Evolutionary conservation across 1,140 invertebrate genomes (phyloP).

Genomic region (Paralvinella palmiformis): DNA sequence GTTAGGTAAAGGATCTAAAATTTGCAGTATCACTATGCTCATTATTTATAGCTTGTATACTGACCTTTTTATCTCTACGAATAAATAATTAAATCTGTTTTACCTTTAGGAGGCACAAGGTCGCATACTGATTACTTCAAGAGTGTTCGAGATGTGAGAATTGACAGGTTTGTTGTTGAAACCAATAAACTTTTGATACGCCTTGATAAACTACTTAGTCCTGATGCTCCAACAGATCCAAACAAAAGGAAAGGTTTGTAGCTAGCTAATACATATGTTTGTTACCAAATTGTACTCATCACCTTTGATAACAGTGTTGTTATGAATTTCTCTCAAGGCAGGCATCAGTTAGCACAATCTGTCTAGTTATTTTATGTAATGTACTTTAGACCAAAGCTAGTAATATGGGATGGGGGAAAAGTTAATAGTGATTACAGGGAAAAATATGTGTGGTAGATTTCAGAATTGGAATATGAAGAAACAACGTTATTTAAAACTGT

Average conservation of each 20-base stretch:
- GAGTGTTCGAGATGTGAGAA: constrained; percentile 61
- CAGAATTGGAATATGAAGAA: too few relatives aligned
- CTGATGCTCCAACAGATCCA: constrained; percentile 73
- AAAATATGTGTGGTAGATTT: too few relatives aligned
- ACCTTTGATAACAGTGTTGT: too few relatives aligned
- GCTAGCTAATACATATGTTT: background rate
- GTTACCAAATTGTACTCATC: background rate
- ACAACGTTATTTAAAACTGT: too few relatives aligned
- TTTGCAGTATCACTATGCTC: background rate
- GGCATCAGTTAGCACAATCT: too few relatives aligned
- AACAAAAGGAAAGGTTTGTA: constrained; percentile 69
- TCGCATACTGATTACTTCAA: constrained; percentile 75
- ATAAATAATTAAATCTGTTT: background rate
- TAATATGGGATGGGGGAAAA: too few relatives aligned
- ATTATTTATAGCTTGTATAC: constrained; percentile 2
- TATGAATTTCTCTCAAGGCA: too few relatives aligned
- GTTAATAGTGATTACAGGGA: too few relatives aligned
- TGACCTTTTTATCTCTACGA: background rate
- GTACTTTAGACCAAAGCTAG: too few relatives aligned
- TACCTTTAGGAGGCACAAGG: constrained; percentile 56
- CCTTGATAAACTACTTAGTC: constrained; percentile 76
- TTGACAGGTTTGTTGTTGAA: constrained; percentile 85
- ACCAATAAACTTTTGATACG: constrained; percentile 93
- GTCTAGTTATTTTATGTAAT: too few relatives aligned
- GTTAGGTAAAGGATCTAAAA: constrained; percentile 27